Base-by-base conservation (phyloP, 2,113 vertebrate species). In the Thryonomys swinderianus region DNA sequence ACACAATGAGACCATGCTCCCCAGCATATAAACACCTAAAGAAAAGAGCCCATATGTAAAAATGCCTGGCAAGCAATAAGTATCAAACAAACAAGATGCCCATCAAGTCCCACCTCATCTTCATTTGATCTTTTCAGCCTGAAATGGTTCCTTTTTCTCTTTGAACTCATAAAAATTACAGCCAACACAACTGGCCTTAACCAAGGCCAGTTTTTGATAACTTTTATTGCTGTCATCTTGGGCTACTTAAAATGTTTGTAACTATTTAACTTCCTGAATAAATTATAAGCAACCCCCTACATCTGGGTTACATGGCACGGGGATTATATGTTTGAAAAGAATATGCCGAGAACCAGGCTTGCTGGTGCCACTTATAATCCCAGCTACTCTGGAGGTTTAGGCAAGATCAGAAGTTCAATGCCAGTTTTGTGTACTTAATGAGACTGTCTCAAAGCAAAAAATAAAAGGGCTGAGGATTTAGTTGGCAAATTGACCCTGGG, bases 241-340 rank as follows among this genome's bases (percentile, higher is more conserved):
- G 45, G 78, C 45, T 84, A 61, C 45, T 80, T 62, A 80, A 92
- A 79, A 73, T 6, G 37, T 42, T 62, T 45, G 12, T 48, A 92
- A 83, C 25, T 73, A 79, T 83, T 85, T 67, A 90, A 88, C 34
- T 96, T 92, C 88, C 81, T n/a, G 87, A 18, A 76, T 85, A 88
- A 71, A 73, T 84, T 67, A 69, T 48, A 95, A 88, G n/a, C 17
- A 84, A 87, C 8, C 55, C 79, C 30, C 5, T 55, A 25, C 37
- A 32, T 88, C 59, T 94, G 25, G n/a, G 64, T 90, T 69, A 64
- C 18, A 20, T 21, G 69, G 64, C 51, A 69, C 16, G 34, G 18
- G 16, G 30, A 51, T 23, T 20, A 80, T n/a, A 79, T 34, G 18
- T 82, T 66, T 96, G 88, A 20, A 81, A 89, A 89, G 48, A 86